A percentile compares a stretch with the other conserved stretches of the same genome.
These are phyloP conservation scores for Lasaia peninsularis DNA, from an alignment of 1,140 invertebrate genomes.

Conservation along the genomic window DNA sequence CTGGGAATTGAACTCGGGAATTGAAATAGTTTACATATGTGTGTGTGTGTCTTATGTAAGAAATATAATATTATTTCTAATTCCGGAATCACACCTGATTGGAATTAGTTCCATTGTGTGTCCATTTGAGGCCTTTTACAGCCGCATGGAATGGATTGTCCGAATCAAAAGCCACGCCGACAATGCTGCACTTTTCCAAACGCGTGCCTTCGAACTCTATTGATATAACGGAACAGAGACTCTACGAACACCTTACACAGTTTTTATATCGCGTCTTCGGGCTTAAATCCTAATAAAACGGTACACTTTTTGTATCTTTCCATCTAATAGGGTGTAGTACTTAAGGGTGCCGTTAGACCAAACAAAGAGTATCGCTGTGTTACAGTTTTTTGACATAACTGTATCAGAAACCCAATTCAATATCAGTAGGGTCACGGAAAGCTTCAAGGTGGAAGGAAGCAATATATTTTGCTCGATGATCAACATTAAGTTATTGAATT, in stretches of 20 bases:
- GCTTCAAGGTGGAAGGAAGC: conserved; percentile 72
- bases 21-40: too few species aligned
- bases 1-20: too few species aligned
- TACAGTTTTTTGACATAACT: conserved; percentile 73
- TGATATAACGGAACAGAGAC: conserved; percentile 69
- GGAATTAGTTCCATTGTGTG: conserved; percentile 40
- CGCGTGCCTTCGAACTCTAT: conserved; percentile 73
- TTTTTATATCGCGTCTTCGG: conserved; percentile 48
- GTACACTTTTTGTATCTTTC: conserved; percentile 57
- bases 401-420: conserved; percentile 55
- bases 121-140: conserved; percentile 58
- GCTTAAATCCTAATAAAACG: conserved; percentile 61
- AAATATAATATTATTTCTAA: background rate
- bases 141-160: conserved; percentile 49
- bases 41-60: background rate
- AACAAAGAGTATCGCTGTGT: conserved; percentile 57
- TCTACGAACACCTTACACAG: conserved; percentile 64
- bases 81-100: conserved; percentile 53
- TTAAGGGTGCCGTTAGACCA: conserved; percentile 56
- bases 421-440: conserved; percentile 33
- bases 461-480: conserved; percentile 67
- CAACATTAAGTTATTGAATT: conserved; percentile 75
- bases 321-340: conserved; percentile 54
- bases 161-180: conserved; percentile 40
- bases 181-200: conserved; percentile 50